Base-by-base conservation (phyloP, 1,140 invertebrate species). In the Nylanderia fulva region DNA sequence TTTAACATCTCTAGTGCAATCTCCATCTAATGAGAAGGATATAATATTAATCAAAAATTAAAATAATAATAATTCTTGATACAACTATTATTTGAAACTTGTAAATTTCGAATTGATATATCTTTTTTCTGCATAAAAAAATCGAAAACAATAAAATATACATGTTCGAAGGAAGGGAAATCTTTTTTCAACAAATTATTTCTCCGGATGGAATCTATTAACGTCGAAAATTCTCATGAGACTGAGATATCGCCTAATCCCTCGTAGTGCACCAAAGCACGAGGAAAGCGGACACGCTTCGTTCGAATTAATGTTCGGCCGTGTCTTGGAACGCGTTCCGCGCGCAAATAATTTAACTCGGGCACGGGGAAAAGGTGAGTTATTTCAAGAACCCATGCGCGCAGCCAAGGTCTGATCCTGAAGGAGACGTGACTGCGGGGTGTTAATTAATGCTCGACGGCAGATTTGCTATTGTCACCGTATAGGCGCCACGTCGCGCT, bases 381-480 rank as follows among this genome's bases (percentile, higher is more conserved):
- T 80, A 82, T 82, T 82, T 82, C 77, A 54, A 82, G 77, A 82
- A 29, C 13, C 54, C 77, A n/a, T 45, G 52, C 66, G n/a, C 8
- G 13, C 48, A 69, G 64, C 66, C 77, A 72, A 72, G 77, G 77
- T 72, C 52, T 72, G 66, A 82, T 82, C 77, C 52, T 82, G 77
- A 60, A 71, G 66, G 66, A 72, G 39, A 82, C 66, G 66, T 58
- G 66, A 58, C 77, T 21, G 77, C 66, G 36, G 54, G 52, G 36
- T 72, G 77, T 82, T 82, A 82, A 82, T 82, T 82, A 82, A 82
- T 72, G 52, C 45, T 42, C 77, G 64, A 71, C 64, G 52, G 77
- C 64, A 52, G 77, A 82, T 82, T 82, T 82, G 66, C 77, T 72
- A 58, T 82, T 60, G 77, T 82, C 77, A 71, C 36, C 60, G 24